These are phyloP conservation scores for Fundulus diaphanus DNA, from an alignment of 2,797 vertebrate species.

Conservation along the genomic window DNA sequence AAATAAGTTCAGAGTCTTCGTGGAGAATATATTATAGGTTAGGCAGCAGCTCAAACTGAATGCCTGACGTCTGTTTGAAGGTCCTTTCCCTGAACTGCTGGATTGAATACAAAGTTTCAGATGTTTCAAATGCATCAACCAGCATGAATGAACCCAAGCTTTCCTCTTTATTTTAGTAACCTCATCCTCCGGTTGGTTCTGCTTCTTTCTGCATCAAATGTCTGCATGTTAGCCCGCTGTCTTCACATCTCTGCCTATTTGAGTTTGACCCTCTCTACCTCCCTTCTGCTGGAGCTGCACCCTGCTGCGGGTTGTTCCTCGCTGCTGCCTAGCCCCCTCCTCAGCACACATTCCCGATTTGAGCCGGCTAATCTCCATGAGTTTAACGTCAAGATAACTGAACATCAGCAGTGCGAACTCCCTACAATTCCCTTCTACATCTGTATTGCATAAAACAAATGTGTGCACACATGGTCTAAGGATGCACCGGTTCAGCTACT, in stretches of 20 bases:
- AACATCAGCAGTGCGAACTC: conserved; percentile 59
- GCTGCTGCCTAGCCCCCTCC: conserved; percentile 37
- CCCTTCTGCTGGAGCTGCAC: conserved; percentile 64
- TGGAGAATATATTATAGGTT: conserved; percentile 33
- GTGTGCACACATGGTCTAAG: conserved; percentile 50
- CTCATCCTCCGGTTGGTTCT: conserved; percentile 22
- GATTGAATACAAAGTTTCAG: conserved; percentile 19
- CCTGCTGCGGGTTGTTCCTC: conserved; percentile 56
- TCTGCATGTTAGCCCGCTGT: conserved; percentile 19
- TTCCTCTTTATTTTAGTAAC: conserved; percentile 35
- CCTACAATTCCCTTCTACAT: conserved; percentile 49
- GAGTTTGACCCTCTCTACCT: conserved; percentile 43
- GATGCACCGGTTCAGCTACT: conserved; percentile 53
- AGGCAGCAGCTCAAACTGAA: conserved; percentile 36
- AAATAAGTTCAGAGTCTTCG: conserved; percentile 19
- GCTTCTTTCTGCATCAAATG: conserved; percentile 12
- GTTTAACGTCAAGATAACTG: conserved; percentile 61
- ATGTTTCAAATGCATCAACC: conserved; percentile 30
- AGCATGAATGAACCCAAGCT: conserved; percentile 34
- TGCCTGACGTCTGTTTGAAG: conserved; percentile 18
- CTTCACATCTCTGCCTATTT: conserved; percentile 15
- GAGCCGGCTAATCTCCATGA: conserved; percentile 73
- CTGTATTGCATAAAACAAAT: conserved; percentile 62
- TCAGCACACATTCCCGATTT: conserved; percentile 42
- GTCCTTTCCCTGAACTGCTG: conserved; percentile 24